Evolutionary conservation across 2,888 invertebrate species (phyloP), one percentile per base, ranked within the genome.

Genomic region (Apotomis betuletana): DNA sequence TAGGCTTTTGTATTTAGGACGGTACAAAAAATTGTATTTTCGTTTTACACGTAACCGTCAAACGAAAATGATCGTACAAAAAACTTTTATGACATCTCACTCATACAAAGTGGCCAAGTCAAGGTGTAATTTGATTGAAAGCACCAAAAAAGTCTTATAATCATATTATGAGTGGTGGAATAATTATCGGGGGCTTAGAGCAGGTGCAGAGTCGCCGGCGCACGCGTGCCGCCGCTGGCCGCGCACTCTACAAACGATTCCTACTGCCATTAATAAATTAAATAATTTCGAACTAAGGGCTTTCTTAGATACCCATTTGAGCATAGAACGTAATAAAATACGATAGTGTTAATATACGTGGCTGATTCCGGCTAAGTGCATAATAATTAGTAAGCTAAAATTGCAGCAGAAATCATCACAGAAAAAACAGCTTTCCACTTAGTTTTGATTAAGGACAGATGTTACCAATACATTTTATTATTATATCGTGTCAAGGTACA

Each of bases 121-220:
- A 92, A 92, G 92, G 93, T 93, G 93, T 92, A 93, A 93, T 93
- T 93, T 92, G 92, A 92, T 92, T 92, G 93, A 93, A 92, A 92
- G 93, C 91, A 91, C 91, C 91, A 92, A 93, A 93, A 93, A 92
- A 92, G 87, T 91, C 87, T 88, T 89, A 91, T 92, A 91, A 92
- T 92, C 90, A 91, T 91, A 90, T 91, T 90, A 92, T 92, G 91
- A 92, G 91, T 90, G 90, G 90, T 87, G 86, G 91, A 90, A 92
- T 92, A 92, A 92, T 93, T 92, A 91, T 86, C 85, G 84, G 87
- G 91, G 92, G 87, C 85, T 88, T 85, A 88, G 85, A 84, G 92
- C 92, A 93, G 92, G 92, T 92, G 92, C 76, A 75, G 54, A 38
- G 74, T 81, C 74, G 49, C 73, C 75, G 75, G 79, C 85, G 90